Evolutionary conservation across 2,113 vertebrate species (phyloP), one percentile per base, ranked within the genome.

Genomic region (Cebus imitator): DNA sequence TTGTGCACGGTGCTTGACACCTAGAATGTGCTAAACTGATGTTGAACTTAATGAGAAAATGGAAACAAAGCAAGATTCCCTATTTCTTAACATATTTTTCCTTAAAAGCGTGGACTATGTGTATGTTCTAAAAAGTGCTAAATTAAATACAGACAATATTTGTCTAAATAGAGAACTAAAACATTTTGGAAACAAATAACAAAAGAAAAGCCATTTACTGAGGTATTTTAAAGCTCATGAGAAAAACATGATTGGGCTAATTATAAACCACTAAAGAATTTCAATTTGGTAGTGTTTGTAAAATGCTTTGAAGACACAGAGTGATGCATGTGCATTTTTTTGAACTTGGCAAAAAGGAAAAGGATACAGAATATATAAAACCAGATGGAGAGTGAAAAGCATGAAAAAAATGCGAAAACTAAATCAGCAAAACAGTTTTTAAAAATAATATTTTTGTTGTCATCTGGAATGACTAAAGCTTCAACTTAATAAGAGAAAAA

Each of bases 241-340:
- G 76, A 75, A 96, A 95, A 96, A 57, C 32, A 92, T 3, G 1
- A 75, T 18, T 30, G 57, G 78, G 43, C 84, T 81, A n/a, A 90
- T 72, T 95, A 85, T 92, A 85, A 93, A 89, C 4, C 68, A 79
- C 30, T 75, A 32, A 91, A 76, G 55, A 94, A 94, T 82, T 90
- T 27, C 64, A 82, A 16, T 55, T 92, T 88, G 43, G 45, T 91
- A 70, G 58, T 82, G 43, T 94, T 93, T 64, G 58, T 20, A 92
- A 96, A 95, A 90, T 43, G 58, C 50, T 94, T 96, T 96, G 94
- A 96, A 94, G 92, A 94, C 37, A 5, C 3, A 95, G 73, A 80
- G n/a, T 72, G 87, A 93, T 95, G 64, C 50, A 25, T 89, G 70
- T 83, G 50, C 30, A 37, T 92, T 87, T 75, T 89, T 91, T 40